These are phyloP conservation scores for Apamea crenata DNA, from an alignment of 2,888 invertebrate genomes.

Conservation along the genomic window DNA sequence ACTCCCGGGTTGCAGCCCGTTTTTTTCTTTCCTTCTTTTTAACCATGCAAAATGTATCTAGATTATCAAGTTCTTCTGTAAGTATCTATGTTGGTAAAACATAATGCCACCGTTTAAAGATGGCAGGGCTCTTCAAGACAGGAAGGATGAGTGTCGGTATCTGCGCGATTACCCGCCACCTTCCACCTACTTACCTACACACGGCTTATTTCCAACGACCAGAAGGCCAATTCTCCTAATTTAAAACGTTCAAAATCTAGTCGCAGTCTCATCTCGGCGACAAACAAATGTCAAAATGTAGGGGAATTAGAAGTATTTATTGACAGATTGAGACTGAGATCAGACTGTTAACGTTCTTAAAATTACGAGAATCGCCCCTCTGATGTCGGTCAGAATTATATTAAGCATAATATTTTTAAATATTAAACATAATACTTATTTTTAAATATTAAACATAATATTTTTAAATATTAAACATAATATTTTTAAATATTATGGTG, in stretches of 20 bases:
- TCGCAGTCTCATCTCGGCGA: no score
- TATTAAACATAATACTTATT: neutral
- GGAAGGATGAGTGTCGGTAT: constrained; percentile 43
- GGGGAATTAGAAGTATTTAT: no score
- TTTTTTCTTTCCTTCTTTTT: neutral
- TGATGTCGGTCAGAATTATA: neutral
- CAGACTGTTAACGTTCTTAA: no score
- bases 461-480: neutral
- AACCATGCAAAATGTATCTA: neutral
- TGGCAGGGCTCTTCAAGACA: constrained; percentile 3
- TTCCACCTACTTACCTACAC: constrained; percentile 12
- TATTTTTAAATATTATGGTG: neutral
- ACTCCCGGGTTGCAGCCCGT: no score
- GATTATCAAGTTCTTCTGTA: neutral
- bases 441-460: neutral
- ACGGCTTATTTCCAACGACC: constrained; percentile 2
- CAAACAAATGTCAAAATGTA: no score
- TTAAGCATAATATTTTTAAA: neutral
- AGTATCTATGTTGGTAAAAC: neutral
- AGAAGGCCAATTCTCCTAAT: no score
- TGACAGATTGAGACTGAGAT: no score
- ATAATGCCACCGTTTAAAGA: constrained; percentile 26
- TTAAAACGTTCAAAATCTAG: no score
- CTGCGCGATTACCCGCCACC: constrained; percentile 41
- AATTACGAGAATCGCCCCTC: no score